Evolutionary conservation across 2,888 invertebrate species (phyloP).

Genomic region (Horisme vitalbata): DNA sequence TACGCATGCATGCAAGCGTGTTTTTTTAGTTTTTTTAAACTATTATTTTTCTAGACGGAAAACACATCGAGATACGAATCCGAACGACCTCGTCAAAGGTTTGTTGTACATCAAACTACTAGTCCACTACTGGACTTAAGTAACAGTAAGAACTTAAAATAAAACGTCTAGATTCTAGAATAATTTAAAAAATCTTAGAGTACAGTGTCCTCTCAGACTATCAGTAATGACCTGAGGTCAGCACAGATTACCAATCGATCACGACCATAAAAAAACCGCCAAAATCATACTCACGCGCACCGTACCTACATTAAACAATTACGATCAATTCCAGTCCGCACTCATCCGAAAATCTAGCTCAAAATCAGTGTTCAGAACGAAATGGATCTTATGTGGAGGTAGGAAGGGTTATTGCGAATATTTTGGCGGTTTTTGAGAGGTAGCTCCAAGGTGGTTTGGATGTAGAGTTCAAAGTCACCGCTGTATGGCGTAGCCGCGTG

Average conservation of each 20-base stretch:
- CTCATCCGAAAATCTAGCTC: conserved; percentile 23
- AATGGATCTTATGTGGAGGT: neutral
- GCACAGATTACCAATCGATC: conserved; percentile 34
- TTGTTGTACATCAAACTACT: no score
- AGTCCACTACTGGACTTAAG: no score
- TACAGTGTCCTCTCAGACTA: no score
- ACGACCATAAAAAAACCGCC: conserved; percentile 8
- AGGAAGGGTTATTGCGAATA: conserved; percentile 7
- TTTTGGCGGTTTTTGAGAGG: neutral
- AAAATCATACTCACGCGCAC: conserved; percentile 26
- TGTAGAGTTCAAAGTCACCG: conserved; percentile 69
- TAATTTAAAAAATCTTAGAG: no score
- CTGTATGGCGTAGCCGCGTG: conserved; percentile 29
- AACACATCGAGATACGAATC: no score
- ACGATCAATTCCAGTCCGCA: conserved; percentile 61
- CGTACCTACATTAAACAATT: conserved; percentile 67
- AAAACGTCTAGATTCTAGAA: no score
- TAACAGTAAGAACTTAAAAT: no score
- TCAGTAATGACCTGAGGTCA: neutral
- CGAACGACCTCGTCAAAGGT: no score
- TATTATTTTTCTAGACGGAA: no score
- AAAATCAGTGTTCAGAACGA: conserved; percentile 4
- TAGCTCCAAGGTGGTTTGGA: conserved; percentile 9
- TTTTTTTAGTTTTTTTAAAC: no score
- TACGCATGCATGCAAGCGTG: no score